A percentile compares a stretch with the other conserved stretches of the same genome.
phyloP scores from a whole-genome alignment of 2,797 vertebrate genomes.

The Danionella dracula region DNA sequence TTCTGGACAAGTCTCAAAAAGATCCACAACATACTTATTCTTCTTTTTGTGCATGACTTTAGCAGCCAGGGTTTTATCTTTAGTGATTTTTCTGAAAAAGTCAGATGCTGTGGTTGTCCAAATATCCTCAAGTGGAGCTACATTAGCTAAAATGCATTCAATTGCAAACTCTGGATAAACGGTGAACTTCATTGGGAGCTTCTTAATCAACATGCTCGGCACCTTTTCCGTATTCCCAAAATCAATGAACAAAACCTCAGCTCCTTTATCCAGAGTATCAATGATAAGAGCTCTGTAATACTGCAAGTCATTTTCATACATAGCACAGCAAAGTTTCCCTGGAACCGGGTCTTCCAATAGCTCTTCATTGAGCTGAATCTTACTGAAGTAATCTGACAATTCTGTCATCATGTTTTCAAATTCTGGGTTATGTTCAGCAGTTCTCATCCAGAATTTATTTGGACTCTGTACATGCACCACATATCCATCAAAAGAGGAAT shows the following conservation, averaged over 20 bases:
- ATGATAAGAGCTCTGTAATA: constrained; percentile 82
- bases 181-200: constrained; percentile 72
- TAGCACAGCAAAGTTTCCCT: constrained; percentile 81
- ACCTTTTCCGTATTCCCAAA: constrained; percentile 86
- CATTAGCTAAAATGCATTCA: constrained; percentile 74
- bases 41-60: constrained; percentile 65
- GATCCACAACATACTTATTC: constrained; percentile 70
- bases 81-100: constrained; percentile 73
- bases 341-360: constrained; percentile 70
- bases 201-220: constrained; percentile 75
- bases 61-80: constrained; percentile 67
- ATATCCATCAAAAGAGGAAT: constrained; percentile 66
- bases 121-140: constrained; percentile 67
- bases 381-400: constrained; percentile 65
- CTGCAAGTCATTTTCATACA: constrained; percentile 75
- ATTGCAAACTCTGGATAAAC: constrained; percentile 75
- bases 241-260: constrained; percentile 82
- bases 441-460: constrained; percentile 83
- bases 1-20: constrained; percentile 51
- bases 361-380: constrained; percentile 67
- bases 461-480: constrained; percentile 77
- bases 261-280: constrained; percentile 59
- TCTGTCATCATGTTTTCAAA: constrained; percentile 77
- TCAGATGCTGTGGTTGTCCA: constrained; percentile 72
- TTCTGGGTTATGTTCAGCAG: constrained; percentile 62